These are phyloP conservation scores for Actinemys pallida DNA, from an alignment of 2,113 vertebrate species.

Conservation along the genomic window DNA sequence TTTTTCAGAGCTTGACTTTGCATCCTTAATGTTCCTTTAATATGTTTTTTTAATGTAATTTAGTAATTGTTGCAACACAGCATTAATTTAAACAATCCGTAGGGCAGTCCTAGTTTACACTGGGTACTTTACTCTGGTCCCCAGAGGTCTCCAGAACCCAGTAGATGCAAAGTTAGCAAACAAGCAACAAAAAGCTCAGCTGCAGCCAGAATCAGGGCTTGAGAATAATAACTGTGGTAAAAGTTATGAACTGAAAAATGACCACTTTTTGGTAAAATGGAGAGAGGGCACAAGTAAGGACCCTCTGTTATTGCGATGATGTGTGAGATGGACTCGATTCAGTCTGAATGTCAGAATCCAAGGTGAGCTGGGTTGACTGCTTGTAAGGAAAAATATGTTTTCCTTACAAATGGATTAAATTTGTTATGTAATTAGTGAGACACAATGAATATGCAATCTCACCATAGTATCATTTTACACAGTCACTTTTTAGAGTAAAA, in stretches of 20 bases:
- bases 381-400: rapidly evolving
- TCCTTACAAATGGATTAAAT: background rate
- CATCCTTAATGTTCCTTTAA: background rate
- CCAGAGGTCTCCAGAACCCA: rapidly evolving
- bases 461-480: background rate
- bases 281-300: rapidly evolving
- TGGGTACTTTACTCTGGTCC: background rate
- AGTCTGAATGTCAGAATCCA: background rate
- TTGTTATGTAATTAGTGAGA: rapidly evolving
- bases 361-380: background rate
- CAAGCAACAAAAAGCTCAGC: rapidly evolving
- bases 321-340: rapidly evolving
- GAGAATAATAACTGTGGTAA: background rate
- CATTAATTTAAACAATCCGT: background rate
- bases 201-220: rapidly evolving
- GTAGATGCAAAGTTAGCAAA: background rate
- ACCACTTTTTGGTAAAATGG: rapidly evolving
- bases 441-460: background rate
- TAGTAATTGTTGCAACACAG: rapidly evolving
- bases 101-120: background rate
- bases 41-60: rapidly evolving
- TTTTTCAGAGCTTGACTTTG: background rate
- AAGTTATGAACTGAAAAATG: rapidly evolving
- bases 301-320: rapidly evolving
- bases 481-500: background rate